Conservation (phyloP, 2,888 invertebrate species). For the Ametastegia equiseti region DNA sequence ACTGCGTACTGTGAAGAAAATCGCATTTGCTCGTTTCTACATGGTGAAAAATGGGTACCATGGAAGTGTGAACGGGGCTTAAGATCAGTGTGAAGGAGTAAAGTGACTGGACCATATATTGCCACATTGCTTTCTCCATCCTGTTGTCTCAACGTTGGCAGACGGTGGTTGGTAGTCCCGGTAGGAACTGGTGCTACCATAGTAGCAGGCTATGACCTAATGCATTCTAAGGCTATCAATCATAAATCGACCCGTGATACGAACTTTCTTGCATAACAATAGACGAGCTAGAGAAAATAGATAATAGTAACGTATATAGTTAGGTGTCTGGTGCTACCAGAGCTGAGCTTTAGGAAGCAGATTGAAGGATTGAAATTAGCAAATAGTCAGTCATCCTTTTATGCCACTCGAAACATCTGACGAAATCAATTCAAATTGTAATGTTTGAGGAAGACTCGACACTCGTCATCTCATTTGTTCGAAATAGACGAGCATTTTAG, state of each 20-base stretch:
- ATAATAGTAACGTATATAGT: too few relatives aligned
- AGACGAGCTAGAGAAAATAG: constrained; percentile 38
- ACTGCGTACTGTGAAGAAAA: too few relatives aligned
- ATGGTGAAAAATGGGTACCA: too few relatives aligned
- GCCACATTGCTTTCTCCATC: constrained; percentile 65
- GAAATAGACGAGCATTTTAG: too few relatives aligned
- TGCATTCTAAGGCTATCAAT: constrained; percentile 68
- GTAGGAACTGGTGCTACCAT: constrained; percentile 58
- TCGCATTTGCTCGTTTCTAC: too few relatives aligned
- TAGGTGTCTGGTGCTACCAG: background rate
- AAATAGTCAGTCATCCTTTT: too few relatives aligned
- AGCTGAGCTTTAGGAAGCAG: too few relatives aligned
- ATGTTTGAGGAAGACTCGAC: too few relatives aligned
- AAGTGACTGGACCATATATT: constrained; percentile 58
- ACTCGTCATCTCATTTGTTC: too few relatives aligned
- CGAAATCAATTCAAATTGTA: too few relatives aligned
- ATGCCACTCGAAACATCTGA: too few relatives aligned
- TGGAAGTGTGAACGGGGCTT: constrained; percentile 11
- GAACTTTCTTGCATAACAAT: constrained; percentile 61
- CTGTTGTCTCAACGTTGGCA: constrained; percentile 51
- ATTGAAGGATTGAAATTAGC: too few relatives aligned
- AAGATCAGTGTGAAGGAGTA: constrained; percentile 50
- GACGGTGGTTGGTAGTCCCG: constrained; percentile 49
- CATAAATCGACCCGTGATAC: constrained; percentile 58
- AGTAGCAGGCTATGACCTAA: constrained; percentile 64